These are phyloP conservation scores for Panthera tigris DNA, from an alignment of 2,113 vertebrate species.

Conservation along the genomic window DNA sequence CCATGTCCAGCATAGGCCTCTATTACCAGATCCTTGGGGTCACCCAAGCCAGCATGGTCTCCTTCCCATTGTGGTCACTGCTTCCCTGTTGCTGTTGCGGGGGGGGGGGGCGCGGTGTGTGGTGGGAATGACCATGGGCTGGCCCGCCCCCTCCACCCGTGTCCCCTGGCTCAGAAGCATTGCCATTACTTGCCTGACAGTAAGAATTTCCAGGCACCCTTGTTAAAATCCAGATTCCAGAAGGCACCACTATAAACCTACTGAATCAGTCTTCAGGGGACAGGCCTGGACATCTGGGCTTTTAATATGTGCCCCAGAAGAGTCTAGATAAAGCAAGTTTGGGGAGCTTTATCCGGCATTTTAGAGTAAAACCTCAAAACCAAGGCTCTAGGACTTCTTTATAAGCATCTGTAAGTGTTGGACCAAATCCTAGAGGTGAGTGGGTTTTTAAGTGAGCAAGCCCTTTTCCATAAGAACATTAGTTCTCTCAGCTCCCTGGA, in stretches of 20 bases:
- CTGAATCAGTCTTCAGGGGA: not conserved
- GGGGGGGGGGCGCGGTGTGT: too few relatives aligned
- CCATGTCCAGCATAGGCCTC: not conserved
- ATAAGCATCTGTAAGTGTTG: fast-evolving
- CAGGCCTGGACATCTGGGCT: not conserved
- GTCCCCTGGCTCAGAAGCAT: not conserved
- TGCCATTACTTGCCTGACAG: not conserved
- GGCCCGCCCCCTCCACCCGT: fast-evolving
- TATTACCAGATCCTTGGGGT: too few relatives aligned
- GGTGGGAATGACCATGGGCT: not conserved
- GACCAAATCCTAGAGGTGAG: not conserved
- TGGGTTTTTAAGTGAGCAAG: not conserved
- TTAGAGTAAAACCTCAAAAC: not conserved
- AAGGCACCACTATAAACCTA: not conserved
- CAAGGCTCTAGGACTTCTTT: not conserved
- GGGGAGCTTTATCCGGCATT: not conserved
- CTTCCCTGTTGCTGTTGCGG: not conserved
- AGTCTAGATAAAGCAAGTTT: not conserved
- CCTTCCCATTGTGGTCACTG: not conserved
- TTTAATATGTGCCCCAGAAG: not conserved
- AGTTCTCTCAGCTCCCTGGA: not conserved
- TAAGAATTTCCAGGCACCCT: not conserved
- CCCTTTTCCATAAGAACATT: not conserved
- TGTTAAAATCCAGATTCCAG: not conserved
- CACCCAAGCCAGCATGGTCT: not conserved